Conservation (phyloP, 2,113 vertebrate genomes). For the Coracopsis vasa region DNA sequence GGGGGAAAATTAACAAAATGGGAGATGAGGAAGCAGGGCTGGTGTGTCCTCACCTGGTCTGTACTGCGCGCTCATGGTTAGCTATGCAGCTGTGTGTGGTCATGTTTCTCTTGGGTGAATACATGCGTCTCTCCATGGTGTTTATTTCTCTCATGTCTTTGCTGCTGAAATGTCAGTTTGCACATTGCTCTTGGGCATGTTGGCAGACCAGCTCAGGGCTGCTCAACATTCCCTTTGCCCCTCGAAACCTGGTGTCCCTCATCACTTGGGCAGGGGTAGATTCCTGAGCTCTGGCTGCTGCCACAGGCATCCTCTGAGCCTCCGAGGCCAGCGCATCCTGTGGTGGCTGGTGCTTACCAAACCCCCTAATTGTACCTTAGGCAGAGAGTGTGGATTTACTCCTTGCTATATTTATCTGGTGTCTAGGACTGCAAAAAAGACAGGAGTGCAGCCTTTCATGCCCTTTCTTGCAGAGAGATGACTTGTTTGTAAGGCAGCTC, state of each 20-base stretch:
- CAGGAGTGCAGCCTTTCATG: not conserved
- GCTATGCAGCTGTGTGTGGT: not conserved
- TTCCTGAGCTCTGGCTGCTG: not conserved
- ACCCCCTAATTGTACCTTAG: not conserved
- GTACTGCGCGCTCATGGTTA: not conserved
- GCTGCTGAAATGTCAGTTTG: not conserved
- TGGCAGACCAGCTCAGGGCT: not conserved
- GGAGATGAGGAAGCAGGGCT: not conserved
- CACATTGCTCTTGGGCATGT: not conserved
- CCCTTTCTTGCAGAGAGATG: not conserved
- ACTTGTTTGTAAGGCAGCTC: not conserved
- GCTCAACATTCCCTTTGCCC: not conserved
- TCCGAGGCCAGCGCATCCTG: not conserved
- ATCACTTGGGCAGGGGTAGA: not conserved
- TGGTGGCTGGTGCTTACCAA: not conserved
- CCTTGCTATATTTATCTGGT: constrained; percentile 22
- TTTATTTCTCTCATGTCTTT: not conserved
- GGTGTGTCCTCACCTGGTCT: not conserved
- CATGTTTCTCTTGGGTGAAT: not conserved
- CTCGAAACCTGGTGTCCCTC: not conserved
- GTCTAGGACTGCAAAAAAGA: not conserved
- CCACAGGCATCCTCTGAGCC: not conserved
- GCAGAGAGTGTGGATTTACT: not conserved
- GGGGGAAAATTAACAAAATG: not conserved
- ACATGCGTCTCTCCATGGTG: fast-evolving